phyloP scores from a whole-genome alignment of 1,140 invertebrate species.

The Archivesica marissinica region DNA sequence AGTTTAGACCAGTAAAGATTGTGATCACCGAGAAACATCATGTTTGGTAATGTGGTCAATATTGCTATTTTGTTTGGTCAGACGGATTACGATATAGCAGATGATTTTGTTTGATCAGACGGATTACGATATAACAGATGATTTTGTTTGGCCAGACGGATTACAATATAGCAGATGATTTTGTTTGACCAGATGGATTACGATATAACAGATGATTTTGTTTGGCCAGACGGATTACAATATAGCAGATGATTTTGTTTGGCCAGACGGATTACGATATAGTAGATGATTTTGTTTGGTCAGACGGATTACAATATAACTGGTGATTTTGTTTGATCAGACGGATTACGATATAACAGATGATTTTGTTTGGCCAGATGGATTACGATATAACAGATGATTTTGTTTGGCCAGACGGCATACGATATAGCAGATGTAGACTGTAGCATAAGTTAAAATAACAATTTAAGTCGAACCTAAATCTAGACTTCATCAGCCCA shows the following conservation, averaged over 20 bases:
- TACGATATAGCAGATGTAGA: background rate
- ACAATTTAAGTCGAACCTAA: background rate
- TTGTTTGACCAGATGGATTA: background rate
- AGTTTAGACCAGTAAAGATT: too few species aligned
- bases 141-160: background rate
- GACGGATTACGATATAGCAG: background rate
- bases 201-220: background rate
- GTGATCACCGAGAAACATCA: background rate
- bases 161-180: too few species aligned
- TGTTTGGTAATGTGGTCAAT: background rate
- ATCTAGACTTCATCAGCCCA: conserved; percentile 10
- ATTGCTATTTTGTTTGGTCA: background rate
- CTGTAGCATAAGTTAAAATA: background rate
- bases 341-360: background rate
- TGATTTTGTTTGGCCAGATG: background rate
- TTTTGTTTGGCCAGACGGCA: background rate
- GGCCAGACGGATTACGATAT: too few species aligned
- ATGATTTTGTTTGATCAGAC: background rate
- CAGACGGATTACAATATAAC: background rate
- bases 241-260: background rate
- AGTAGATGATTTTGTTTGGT: background rate
- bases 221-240: background rate
- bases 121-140: too few species aligned
- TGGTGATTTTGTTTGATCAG: background rate
- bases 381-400: background rate